phyloP scores from a whole-genome alignment of 1,140 invertebrate genomes.

The Antheraea mylitta region DNA sequence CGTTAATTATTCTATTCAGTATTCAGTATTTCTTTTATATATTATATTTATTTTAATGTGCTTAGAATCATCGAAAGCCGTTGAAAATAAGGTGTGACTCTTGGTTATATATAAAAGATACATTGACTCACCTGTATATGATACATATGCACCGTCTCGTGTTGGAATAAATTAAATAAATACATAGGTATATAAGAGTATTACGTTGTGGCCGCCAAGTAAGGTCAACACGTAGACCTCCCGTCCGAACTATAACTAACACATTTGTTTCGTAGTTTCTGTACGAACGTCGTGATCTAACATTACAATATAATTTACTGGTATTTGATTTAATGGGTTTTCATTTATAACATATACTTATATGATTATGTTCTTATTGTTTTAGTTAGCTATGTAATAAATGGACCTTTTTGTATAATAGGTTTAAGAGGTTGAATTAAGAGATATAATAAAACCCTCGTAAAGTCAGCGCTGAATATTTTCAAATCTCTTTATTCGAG shows the following conservation, averaged over 20 bases:
- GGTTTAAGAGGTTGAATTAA: not conserved
- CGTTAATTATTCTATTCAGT: conserved; percentile 5
- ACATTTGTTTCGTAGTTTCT: conserved; percentile 18
- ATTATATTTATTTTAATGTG: not conserved
- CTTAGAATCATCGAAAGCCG: not conserved
- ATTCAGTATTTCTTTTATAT: conserved; percentile 11
- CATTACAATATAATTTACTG: not conserved
- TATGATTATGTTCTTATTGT: not conserved
- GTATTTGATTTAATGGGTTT: not conserved
- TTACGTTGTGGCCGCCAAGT: conserved; percentile 40
- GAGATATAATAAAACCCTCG: not conserved
- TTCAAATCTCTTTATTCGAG: not conserved
- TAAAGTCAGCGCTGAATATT: not conserved
- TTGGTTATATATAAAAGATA: not conserved
- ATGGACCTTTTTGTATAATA: not conserved
- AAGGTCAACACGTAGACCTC: conserved; percentile 41
- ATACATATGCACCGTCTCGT: conserved; percentile 16
- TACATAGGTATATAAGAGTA: conserved; percentile 28
- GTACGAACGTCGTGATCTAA: conserved; percentile 9
- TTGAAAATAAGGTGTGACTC: not conserved
- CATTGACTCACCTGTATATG: not conserved
- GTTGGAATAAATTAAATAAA: conserved; percentile 42
- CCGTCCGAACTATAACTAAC: conserved; percentile 16
- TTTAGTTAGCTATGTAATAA: not conserved
- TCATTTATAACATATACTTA: not conserved